phyloP scores from a whole-genome alignment of 2,797 vertebrate species.

The Alcedo atthis region DNA sequence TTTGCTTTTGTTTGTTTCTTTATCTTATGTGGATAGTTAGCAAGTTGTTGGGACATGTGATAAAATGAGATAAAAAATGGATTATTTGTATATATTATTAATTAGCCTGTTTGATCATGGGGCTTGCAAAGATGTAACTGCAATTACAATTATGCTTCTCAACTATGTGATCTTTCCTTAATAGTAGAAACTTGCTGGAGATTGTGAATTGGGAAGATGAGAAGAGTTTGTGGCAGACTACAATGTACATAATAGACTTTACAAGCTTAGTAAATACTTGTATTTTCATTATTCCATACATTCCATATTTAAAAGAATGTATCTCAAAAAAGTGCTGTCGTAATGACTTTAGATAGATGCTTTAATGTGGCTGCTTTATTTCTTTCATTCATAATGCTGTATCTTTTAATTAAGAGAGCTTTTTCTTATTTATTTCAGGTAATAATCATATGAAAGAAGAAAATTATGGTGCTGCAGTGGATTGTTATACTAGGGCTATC shows the following conservation, averaged over 20 bases:
- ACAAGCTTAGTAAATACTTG: background rate
- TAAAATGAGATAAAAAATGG: background rate
- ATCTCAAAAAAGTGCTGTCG: background rate
- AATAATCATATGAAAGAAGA: constrained; percentile 99
- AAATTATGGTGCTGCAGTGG: constrained; percentile 92
- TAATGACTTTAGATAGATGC: background rate
- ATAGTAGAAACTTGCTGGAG: background rate
- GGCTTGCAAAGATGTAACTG: background rate
- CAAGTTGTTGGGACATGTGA: background rate
- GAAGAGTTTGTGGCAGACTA: background rate
- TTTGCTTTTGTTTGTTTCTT: background rate
- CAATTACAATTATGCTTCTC: background rate
- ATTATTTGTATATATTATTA: too few relatives aligned
- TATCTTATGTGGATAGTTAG: background rate
- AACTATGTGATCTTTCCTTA: background rate
- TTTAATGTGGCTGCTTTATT: background rate
- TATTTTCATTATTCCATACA: background rate
- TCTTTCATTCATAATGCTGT: background rate
- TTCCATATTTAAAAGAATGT: background rate
- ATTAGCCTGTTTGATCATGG: background rate
- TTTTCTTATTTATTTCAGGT: constrained; percentile 79
- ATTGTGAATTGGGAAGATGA: background rate
- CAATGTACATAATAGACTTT: background rate
- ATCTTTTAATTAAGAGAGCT: background rate
- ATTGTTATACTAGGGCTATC: constrained; percentile 93